Conservation (phyloP, 2,888 invertebrate genomes). For the Patella caerulea region DNA sequence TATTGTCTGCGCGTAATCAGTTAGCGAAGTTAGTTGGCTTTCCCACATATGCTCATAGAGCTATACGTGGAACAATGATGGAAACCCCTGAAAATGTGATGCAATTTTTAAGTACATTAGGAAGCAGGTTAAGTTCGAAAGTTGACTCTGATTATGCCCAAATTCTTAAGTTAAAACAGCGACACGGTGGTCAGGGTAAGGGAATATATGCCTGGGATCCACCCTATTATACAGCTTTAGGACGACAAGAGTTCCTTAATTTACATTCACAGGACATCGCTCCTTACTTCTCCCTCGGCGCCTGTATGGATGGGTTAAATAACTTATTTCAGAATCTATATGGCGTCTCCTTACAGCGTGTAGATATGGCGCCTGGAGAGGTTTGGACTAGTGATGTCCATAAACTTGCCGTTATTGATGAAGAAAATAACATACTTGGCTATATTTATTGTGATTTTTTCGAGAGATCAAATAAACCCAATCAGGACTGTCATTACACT, state of each 20-base stretch:
- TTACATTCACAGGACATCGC: constrained; percentile 68
- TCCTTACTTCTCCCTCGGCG: constrained; percentile 89
- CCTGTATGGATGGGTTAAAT: constrained; percentile 97
- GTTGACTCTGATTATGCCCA: constrained; percentile 81
- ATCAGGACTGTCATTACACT: constrained; percentile 99
- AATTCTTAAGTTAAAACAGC: constrained; percentile 82
- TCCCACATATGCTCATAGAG: constrained; percentile 88
- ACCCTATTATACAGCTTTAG: constrained; percentile 79
- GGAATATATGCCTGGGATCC: constrained; percentile 82
- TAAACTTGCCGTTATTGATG: constrained; percentile 89
- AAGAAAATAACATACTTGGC: constrained; percentile 86
- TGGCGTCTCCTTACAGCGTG: constrained; percentile 83
- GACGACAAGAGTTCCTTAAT: constrained; percentile 51
- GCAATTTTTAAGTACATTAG: not conserved
- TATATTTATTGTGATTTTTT: constrained; percentile 98
- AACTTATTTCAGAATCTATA: constrained; percentile 83
- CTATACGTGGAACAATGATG: constrained; percentile 88
- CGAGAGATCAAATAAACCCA: constrained; percentile 87
- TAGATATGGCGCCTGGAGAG: constrained; percentile 84
- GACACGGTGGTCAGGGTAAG: constrained; percentile 35
- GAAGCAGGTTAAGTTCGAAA: constrained; percentile 62
- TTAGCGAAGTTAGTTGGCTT: constrained; percentile 93
- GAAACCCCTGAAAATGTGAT: constrained; percentile 78
- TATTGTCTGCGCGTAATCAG: constrained; percentile 83
- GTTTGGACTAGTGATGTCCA: constrained; percentile 90